Evolutionary conservation across 2,113 vertebrate genomes (phyloP).

Genomic region (Xyliphius kryptos): DNA sequence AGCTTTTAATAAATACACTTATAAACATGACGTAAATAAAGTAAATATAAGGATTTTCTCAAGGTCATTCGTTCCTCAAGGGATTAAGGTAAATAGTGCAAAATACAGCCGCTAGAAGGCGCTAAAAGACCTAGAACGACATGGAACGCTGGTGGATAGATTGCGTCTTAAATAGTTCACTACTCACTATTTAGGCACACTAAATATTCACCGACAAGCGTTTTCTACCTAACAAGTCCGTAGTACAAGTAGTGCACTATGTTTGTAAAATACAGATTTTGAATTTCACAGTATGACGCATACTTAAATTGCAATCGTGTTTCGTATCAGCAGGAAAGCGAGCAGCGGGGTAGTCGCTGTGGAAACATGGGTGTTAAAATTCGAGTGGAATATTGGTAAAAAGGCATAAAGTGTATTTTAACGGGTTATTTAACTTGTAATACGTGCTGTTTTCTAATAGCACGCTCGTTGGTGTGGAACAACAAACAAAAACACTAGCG

Average conservation of each 20-base stretch:
- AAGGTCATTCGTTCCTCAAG: no score
- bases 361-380: conserved; percentile 50
- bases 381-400: conserved; percentile 66
- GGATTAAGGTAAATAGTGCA: no score
- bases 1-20: no score
- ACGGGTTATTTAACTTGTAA: neutral
- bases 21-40: no score
- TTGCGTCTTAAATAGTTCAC: neutral
- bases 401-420: neutral
- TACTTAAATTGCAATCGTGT: neutral
- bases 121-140: neutral
- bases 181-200: neutral
- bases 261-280: neutral
- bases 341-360: neutral
- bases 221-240: no score
- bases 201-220: neutral
- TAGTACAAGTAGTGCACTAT: neutral
- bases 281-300: neutral
- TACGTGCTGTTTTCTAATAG: neutral
- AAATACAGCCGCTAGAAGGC: neutral
- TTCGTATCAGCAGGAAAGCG: neutral
- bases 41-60: no score
- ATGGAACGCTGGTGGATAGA: neutral
- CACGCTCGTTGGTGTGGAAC: neutral
- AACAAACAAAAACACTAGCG: neutral